Base-by-base conservation (phyloP, 1,140 invertebrate genomes). In the Drosophila prosaltans region DNA sequence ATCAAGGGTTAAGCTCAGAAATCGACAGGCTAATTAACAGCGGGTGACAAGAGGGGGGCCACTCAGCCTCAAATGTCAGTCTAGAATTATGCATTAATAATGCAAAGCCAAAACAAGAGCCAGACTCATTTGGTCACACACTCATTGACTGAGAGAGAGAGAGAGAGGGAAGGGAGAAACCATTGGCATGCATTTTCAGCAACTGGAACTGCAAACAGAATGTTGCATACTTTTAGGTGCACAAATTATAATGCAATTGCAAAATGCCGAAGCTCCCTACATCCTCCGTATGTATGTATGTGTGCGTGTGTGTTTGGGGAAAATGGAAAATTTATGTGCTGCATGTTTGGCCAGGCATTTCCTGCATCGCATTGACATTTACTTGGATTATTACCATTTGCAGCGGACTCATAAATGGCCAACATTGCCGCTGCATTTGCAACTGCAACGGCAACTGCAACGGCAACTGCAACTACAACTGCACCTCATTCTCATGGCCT, bases 221-320 rank as follows among this genome's bases (percentile, higher is more conserved):
- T 70, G 68, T 72, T 80, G 67, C 72, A 61, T 72, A 84, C 78
- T 81, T 74, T 81, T 63, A 40, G 62, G 64, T 30, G 54, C 61
- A 55, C 82, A 86, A 86, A 88, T 82, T 86, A 82, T 74, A 86
- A 82, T 88, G 82, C 83, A 88, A 86, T 88, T 86, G 74, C 74
- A 8, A 77, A 71, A 77, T 78, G 60, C 40, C 66, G 1, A 16
- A 8, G 21, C 41, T 74, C 73, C 72, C 68, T 75, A 2, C 28
- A 30, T n/a, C 40, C n/a, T 45, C 54, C 21, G 9, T 55, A 32
- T 61, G 51, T 63, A 39, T 24, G 58, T 65, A 45, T 57, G 55
- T 41, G 6, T 62, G 24, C 65, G 54, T 59, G n/a, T 55, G 16
- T 26, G 11, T 51, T 40, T 70, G 26, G 61, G 51, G 24, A 32